phyloP scores from a whole-genome alignment of 2,113 vertebrate genomes.

The Lates calcarifer region DNA sequence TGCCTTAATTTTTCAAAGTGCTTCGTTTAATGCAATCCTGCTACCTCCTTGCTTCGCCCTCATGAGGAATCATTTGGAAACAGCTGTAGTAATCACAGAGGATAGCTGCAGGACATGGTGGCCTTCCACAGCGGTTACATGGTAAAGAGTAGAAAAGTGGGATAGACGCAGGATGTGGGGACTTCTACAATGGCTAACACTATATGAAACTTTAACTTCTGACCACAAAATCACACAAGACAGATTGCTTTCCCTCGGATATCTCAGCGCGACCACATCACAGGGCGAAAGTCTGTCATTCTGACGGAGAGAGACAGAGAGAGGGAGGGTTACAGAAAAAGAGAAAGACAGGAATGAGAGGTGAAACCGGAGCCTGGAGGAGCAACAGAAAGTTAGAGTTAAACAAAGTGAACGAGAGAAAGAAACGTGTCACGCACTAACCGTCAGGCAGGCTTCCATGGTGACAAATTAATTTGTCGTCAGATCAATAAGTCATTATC shows the following conservation, averaged over 20 bases:
- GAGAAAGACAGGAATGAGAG: slow-evolving; percentile 10
- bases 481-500: slow-evolving; percentile 76
- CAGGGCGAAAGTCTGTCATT: slow-evolving; percentile 46
- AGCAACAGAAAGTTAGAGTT: slow-evolving; percentile 21
- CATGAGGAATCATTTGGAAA: slow-evolving; percentile 53
- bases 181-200: slow-evolving; percentile 48
- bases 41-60: slow-evolving; percentile 30
- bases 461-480: slow-evolving; percentile 63
- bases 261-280: slow-evolving; percentile 62
- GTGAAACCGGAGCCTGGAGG: slow-evolving; percentile 34
- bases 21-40: slow-evolving; percentile 45
- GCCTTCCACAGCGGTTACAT: slow-evolving; percentile 60
- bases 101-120: slow-evolving; percentile 57
- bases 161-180: slow-evolving; percentile 67
- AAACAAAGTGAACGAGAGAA: slow-evolving; percentile 41
- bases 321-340: slow-evolving; percentile 6
- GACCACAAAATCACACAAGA: slow-evolving; percentile 65
- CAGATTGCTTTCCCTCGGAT: slow-evolving; percentile 66
- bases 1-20: slow-evolving; percentile 64
- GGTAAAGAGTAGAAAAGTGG: slow-evolving; percentile 57
- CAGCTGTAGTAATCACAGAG: slow-evolving; percentile 45
- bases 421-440: slow-evolving; percentile 18
- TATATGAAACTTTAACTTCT: slow-evolving; percentile 54
- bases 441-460: slow-evolving; percentile 35
- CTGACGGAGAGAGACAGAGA: slow-evolving; percentile 6